Conservation (phyloP, 1,140 invertebrate genomes). For the Hylaeus anthracinus region DNA sequence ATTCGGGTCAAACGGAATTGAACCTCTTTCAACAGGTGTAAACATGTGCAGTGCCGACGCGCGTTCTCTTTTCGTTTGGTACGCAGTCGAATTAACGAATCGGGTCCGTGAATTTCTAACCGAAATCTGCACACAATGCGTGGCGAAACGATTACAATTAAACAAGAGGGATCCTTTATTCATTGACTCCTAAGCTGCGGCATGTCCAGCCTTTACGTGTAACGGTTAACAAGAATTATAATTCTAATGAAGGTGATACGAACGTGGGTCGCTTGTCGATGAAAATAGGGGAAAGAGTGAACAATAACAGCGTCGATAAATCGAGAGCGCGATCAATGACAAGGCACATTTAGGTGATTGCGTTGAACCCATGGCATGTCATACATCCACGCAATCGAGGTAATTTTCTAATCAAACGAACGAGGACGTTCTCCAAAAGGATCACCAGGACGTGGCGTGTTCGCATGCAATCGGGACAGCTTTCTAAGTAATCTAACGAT, state of each 20-base stretch:
- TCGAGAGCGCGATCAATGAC: too few relatives aligned
- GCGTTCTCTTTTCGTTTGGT: neutral
- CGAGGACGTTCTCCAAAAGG: neutral
- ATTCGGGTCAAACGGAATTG: neutral
- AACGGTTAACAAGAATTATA: too few relatives aligned
- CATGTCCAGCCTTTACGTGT: too few relatives aligned
- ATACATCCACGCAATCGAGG: neutral
- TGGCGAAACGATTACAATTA: neutral
- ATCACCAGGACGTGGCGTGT: too few relatives aligned
- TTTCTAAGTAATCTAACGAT: constrained; percentile 4
- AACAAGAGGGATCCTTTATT: too few relatives aligned
- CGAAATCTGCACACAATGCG: neutral
- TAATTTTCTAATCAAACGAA: constrained; percentile 12
- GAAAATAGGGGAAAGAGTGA: too few relatives aligned
- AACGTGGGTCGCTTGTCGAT: too few relatives aligned
- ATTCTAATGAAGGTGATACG: too few relatives aligned
- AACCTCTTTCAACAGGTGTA: neutral
- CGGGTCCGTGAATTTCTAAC: neutral
- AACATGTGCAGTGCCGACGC: neutral
- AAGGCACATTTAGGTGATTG: neutral
- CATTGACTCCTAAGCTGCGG: too few relatives aligned
- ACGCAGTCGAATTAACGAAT: too few relatives aligned
- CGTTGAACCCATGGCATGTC: too few relatives aligned
- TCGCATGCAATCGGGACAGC: neutral
- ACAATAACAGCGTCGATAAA: too few relatives aligned